Base-by-base conservation (phyloP, 2,797 vertebrate genomes). In the Crax fasciolata region DNA sequence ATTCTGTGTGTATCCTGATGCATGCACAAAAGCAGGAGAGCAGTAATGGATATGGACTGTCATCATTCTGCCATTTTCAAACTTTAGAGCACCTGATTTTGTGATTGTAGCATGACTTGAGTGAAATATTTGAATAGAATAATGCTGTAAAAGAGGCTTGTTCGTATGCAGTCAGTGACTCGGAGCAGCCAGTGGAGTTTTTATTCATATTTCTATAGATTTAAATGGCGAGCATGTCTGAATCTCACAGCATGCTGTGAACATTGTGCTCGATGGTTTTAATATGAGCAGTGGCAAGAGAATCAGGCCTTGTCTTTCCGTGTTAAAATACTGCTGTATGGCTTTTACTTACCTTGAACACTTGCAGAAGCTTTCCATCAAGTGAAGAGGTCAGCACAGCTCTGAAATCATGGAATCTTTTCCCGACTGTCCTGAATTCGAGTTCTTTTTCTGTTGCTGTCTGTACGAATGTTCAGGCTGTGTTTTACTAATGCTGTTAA, bases 241-340 rank as follows among this genome's bases (percentile, higher is more conserved):
- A 25, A 39, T 28, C 38, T 23, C 17, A 9, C 48, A 30, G 61
- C 4, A 2, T 0, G 0, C 78, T 59, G 13, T 28, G 59, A 59
- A 10, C 0, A 0, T 61, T 19, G 11, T n/a, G 4, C 12, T n/a
- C 3, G 0, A 0, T 32, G 20, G 27, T 83, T 75, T 52, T 24
- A 32, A 11, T 15, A 3, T 1, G 8, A n/a, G 12, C 27, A 12
- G 12, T 28, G n/a, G 21, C 25, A 24, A n/a, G 38, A 67, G 7
- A 32, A 12, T 35, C 4, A 2, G 14, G 27, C 39, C 35, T 49
- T 16, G 13, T 41, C 54, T 32, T 61, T 59, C 44, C 9, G 3
- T 11, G 2, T 52, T 62, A 46, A 88, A 86, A 49, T 65, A 23
- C 14, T 43, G 7, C 6, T 0, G 0, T 8, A 4, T 15, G 32